A percentile compares a stretch with the other conserved stretches of the same genome.
Evolutionary conservation across 2,797 vertebrate genomes (phyloP).

Genomic region (Myotis findleyi): DNA sequence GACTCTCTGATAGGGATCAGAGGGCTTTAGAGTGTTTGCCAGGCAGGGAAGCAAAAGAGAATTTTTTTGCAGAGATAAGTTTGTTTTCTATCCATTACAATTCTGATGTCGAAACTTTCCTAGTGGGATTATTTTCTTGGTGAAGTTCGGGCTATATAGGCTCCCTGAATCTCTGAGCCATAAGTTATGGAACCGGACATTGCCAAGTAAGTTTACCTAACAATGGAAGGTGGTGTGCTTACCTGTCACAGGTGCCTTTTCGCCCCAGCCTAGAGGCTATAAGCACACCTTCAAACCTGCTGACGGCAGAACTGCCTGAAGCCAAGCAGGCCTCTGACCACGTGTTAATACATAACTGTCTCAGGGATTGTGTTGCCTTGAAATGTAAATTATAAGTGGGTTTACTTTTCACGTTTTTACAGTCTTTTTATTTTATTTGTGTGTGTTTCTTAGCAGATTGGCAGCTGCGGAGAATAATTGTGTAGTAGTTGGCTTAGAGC

Average conservation of each 20-base stretch:
- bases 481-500: not conserved
- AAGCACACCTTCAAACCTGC: not conserved
- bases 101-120: not conserved
- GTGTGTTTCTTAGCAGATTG: slow-evolving; percentile 13
- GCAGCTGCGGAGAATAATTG: slow-evolving; percentile 45
- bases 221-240: not conserved
- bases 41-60: not conserved
- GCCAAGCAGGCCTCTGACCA: not conserved
- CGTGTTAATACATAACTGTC: not conserved
- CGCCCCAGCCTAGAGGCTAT: fast-evolving
- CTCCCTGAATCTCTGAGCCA: not conserved
- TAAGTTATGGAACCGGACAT: not conserved
- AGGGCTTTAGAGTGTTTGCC: not conserved
- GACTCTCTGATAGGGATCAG: not conserved
- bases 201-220: not conserved
- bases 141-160: not conserved
- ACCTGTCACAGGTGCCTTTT: not conserved
- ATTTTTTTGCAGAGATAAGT: not conserved
- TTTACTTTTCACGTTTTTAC: slow-evolving; percentile 1
- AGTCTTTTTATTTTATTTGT: not conserved
- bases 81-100: not conserved
- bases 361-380: not conserved
- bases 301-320: not conserved
- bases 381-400: slow-evolving; percentile 14
- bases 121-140: slow-evolving; percentile 13